phyloP scores from a whole-genome alignment of 2,888 invertebrate genomes.

The Baronia brevicornis region DNA sequence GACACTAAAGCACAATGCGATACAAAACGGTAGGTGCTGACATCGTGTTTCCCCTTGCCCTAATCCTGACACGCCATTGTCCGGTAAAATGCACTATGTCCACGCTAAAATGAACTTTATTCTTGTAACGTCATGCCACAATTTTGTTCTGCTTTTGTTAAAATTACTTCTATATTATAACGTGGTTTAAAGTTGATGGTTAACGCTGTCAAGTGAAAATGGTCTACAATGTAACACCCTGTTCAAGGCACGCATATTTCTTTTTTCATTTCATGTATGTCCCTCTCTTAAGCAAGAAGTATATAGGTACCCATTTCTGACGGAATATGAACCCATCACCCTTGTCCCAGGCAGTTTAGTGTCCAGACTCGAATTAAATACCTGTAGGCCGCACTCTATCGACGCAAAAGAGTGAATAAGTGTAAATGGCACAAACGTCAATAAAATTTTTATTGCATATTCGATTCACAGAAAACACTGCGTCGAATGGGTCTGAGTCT shows the following conservation, averaged over 20 bases:
- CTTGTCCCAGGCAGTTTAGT: too few relatives aligned
- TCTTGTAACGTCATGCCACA: constrained; percentile 17
- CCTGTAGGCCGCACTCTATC: too few relatives aligned
- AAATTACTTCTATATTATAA: constrained; percentile 53
- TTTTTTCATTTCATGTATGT: too few relatives aligned
- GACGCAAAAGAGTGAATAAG: too few relatives aligned
- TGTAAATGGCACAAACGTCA: too few relatives aligned
- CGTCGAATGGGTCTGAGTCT: too few relatives aligned
- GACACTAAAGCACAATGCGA: constrained; percentile 29
- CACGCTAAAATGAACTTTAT: constrained; percentile 31
- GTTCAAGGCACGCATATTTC: constrained; percentile 20
- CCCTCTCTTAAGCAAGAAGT: too few relatives aligned
- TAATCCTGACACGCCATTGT: constrained; percentile 47
- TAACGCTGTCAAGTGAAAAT: constrained; percentile 17
- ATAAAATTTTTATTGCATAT: too few relatives aligned
- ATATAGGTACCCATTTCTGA: too few relatives aligned
- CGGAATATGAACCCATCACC: too few relatives aligned
- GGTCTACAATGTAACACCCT: constrained; percentile 16
- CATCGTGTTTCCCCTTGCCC: constrained; percentile 42
- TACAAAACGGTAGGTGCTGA: constrained; percentile 38
- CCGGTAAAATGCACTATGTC: constrained; percentile 21
- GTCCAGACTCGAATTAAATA: too few relatives aligned
- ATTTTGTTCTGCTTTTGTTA: constrained; percentile 26
- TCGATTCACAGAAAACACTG: too few relatives aligned
- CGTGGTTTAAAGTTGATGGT: constrained; percentile 34